Evolutionary conservation across 2,888 invertebrate genomes (phyloP), one percentile per base, ranked within the genome.

Genomic region (Drosophila barbarae): DNA sequence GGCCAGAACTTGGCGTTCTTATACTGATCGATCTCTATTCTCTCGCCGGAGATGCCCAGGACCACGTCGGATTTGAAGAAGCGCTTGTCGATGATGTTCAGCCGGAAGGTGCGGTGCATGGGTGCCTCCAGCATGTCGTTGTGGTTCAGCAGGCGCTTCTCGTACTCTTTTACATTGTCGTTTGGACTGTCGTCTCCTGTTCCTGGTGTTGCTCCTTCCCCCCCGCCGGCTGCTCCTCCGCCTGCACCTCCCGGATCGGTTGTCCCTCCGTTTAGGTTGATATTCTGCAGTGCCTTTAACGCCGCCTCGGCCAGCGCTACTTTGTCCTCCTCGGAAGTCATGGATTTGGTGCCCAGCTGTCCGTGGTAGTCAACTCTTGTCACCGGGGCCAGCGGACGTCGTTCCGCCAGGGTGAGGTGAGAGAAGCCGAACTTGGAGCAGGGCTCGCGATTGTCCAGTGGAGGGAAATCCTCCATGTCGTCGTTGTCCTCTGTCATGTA

Each of bases 401-500:
- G 92, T 88, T 97, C 96, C 0, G 97, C 95, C 15, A 98, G 91
- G 6, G 98, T 98, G 13, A 98, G 91, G 78, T 95, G 95, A 12
- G 93, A 93, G 88, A 98, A 98, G 30, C 96, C 96, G 89, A 98
- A 98, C 89, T 98, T 98, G 1, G 95, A 94, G 75, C 98, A 95
- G 2, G 94, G 94, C 89, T 98, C 98, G 67, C 93, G 92, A 13
- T 94, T 92, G 87, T 98, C 97, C 12, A 99, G 91, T 76, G 95
- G 95, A 0, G 98, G 98, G 87, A 99, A 98, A 80, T 97, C 98
- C 90, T 98, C 98, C 84, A 88, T 86, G 51, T 88, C 89, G 2
- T 98, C 98, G 87, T 98, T 97, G 85, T 98, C 98, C 90, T 98
- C 98, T 28, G 96, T 97, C 88, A 98, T 96, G 87, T 95, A 96